phyloP scores from a whole-genome alignment of 2,888 invertebrate genomes.

The Zhuqinia jingwanae region DNA sequence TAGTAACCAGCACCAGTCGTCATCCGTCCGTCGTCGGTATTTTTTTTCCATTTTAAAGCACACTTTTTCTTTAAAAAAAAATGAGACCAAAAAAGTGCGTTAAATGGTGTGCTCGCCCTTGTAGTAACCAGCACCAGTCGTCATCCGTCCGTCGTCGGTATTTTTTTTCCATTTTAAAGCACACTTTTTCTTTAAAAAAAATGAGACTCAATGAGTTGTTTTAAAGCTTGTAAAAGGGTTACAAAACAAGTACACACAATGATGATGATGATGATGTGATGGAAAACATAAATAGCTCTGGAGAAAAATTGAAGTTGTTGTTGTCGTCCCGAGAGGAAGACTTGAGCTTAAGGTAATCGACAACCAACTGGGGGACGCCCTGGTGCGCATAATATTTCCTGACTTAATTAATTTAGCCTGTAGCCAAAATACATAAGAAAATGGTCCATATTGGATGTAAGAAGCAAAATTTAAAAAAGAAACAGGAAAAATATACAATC shows the following conservation, averaged over 20 bases:
- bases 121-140: conserved; percentile 41
- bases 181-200: conserved; percentile 51
- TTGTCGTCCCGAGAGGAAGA: conserved; percentile 17
- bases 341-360: conserved; percentile 55
- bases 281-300: conserved; percentile 59
- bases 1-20: conserved; percentile 39
- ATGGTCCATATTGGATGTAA: conserved; percentile 51
- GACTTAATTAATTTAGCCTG: conserved; percentile 79
- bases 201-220: conserved; percentile 64
- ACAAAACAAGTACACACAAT: conserved; percentile 20
- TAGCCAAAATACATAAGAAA: conserved; percentile 66
- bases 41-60: conserved; percentile 41
- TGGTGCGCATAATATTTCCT: conserved; percentile 78
- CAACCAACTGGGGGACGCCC: conserved; percentile 73
- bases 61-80: conserved; percentile 52
- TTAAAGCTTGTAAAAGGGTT: conserved; percentile 66
- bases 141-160: conserved; percentile 19
- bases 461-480: too few relatives aligned
- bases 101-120: conserved; percentile 54
- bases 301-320: too few relatives aligned
- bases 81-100: conserved; percentile 38
- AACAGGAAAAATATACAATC: too few relatives aligned
- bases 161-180: conserved; percentile 43
- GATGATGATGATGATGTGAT: too few relatives aligned
- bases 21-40: conserved; percentile 24